Base-by-base conservation (phyloP, 2,888 invertebrate genomes). In the Tetrapedia diversipes region DNA sequence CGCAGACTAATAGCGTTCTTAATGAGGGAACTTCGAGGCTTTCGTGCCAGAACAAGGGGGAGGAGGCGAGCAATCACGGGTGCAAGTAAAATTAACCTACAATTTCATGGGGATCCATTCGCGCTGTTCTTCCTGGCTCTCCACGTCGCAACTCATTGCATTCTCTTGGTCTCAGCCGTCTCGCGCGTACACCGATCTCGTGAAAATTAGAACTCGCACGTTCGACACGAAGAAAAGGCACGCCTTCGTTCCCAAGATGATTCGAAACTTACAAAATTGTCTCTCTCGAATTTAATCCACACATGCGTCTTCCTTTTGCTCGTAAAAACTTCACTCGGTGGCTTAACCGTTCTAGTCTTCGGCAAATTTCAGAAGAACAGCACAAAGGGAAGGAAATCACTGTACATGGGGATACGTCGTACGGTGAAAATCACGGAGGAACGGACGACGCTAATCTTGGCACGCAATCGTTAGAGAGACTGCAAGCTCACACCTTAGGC, bases 61-160 rank as follows among this genome's bases (percentile, higher is more conserved):
- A 3, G 19, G 19, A 19, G 19, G 41, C 16, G 22, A 29, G 37
- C 39, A 14, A 53, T 39, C 34, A 39, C 19, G 53, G 66, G 53
- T 59, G 60, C 47, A 54, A 71, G 54, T 61, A 56, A 79, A 81
- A 78, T 80, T 59, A 69, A 85, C 82, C 54, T 82, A 85, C 82
- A 79, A 83, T 76, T 82, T 85, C 79, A 72, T 72, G 82, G 75
- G 61, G 34, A 79, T 85, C 79, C 80, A 76, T 72, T 77, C 72
- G 41, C 64, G 72, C 59, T 65, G 69, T 53, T 79, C 80, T 65
- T 83, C 76, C 56, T 73, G 73, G 41, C 41, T 51, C 67, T 81
- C 78, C 59, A 69, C 59, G 73, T 81, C 66, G 69, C 77, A 71
- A 69, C 77, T 82, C 83, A 82, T 82, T 71, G 43, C 45, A 65